Base-by-base conservation (phyloP, 1,140 invertebrate genomes). In the Drosophila rufa region DNA sequence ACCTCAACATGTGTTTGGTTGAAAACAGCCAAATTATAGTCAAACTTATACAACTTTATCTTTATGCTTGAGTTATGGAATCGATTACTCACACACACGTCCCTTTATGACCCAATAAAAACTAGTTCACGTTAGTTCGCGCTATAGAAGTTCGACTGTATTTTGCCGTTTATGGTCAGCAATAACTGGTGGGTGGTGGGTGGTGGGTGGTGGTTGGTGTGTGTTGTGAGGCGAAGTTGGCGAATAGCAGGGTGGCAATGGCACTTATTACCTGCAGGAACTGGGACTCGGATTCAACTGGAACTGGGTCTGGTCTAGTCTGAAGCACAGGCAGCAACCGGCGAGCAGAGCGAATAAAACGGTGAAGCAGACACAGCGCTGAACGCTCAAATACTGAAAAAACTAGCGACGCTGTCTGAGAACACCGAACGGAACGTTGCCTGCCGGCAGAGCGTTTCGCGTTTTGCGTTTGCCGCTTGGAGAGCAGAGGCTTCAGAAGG, bases 371-470 rank as follows among this genome's bases (percentile, higher is more conserved):
- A 58, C 84, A 75, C 84, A 77, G 76, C 74, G 81, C 77, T 70
- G 60, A 80, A 74, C 78, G 73, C 58, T 79, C 30, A 75, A 80
- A 89, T 73, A 87, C 83, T 87, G 73, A 80, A 83, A 73, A 78
- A 70, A 62, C 66, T 70, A 79, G 25, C 58, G 66, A 46, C 43
- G 57, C 53, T 36, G 42, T 66, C 48, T 55, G 71, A 59, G 69
- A 75, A 75, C 38, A 33, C 50, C 64, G 50, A 73, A 22, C 48
- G 61, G 50, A 73, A 22, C 48, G 61, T 60, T 61, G 60, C 53
- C 60, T 57, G 36, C 46, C 42, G 64, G 50, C 71, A 48, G 59
- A 64, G 51, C 65, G 60, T 25, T 47, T 56, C 53, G 36, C 53
- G 53, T n/a, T 56, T 40, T 22, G 19, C 19, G 46, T 15, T 42